phyloP scores from a whole-genome alignment of 92 coral and sea anemone species.

The Epizoanthus ramosus region DNA sequence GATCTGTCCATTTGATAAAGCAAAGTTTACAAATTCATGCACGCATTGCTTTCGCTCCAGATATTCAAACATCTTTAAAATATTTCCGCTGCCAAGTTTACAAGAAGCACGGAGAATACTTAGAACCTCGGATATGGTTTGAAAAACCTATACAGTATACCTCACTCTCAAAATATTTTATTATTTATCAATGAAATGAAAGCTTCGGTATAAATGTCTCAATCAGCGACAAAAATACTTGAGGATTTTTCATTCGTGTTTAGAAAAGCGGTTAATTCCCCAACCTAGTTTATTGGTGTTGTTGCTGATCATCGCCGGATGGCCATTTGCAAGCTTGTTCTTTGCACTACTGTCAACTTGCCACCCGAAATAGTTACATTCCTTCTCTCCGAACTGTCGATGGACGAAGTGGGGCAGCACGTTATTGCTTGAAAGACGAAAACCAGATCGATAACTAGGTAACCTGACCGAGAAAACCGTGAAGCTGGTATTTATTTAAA shows the following conservation, averaged over 20 bases:
- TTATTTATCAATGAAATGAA: no score
- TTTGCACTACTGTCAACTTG: slow-evolving; percentile 28
- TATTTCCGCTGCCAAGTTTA: background rate
- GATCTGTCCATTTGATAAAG: slow-evolving; percentile 25
- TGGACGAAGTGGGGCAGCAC: background rate
- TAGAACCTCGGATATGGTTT: no score
- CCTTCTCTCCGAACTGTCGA: background rate
- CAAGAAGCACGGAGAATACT: no score
- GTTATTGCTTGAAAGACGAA: background rate
- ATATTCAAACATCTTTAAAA: background rate
- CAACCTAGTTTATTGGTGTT: background rate
- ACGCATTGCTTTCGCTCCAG: background rate
- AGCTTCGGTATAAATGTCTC: no score
- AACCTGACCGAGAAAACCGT: no score
- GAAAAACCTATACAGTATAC: no score
- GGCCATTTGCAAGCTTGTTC: background rate
- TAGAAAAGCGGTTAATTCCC: background rate
- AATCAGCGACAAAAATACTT: no score
- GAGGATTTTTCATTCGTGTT: background rate
- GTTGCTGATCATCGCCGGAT: background rate
- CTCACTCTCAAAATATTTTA: no score
- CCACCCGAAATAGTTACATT: background rate
- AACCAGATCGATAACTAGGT: background rate
- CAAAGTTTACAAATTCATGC: background rate
- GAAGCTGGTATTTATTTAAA: no score